Percentiles rank a stretch among this genome's conserved stretches.
Conservation (phyloP, 2,888 invertebrate species). For the Ochropleura leucogaster region DNA sequence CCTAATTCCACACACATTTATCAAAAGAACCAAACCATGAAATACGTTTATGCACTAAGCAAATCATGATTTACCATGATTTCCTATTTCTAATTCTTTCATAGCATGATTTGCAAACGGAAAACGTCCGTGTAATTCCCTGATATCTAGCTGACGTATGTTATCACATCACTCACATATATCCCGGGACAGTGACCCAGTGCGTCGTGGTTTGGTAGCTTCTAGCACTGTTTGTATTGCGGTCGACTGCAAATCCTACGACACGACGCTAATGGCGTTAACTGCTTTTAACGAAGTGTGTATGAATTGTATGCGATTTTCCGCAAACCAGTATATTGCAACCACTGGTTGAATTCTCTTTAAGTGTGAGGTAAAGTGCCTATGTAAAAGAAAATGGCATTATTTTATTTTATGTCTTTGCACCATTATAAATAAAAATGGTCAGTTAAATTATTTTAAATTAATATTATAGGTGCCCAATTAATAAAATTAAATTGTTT, state of each 20-base stretch:
- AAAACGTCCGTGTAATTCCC: neutral
- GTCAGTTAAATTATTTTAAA: neutral
- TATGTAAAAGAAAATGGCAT: neutral
- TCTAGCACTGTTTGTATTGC: conserved; percentile 17
- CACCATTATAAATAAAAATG: too few species aligned
- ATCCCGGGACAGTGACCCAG: neutral
- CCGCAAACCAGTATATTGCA: neutral
- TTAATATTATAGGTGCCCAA: neutral
- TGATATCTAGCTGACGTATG: too few species aligned
- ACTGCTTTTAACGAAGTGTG: conserved; percentile 22
- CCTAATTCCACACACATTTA: neutral
- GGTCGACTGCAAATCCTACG: conserved; percentile 15
- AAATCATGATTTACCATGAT: too few species aligned
- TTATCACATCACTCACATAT: neutral
- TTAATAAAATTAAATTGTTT: neutral
- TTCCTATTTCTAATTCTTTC: too few species aligned
- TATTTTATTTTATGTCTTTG: neutral
- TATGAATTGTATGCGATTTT: neutral
- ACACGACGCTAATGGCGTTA: neutral
- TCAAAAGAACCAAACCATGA: neutral
- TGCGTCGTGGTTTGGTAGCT: neutral
- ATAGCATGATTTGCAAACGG: neutral
- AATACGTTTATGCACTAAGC: too few species aligned
- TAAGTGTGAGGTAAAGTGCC: neutral
- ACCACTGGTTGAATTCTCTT: neutral